Evolutionary conservation across 2,888 invertebrate genomes (phyloP), one percentile per base, ranked within the genome.

Genomic region (Atrina japonica): DNA sequence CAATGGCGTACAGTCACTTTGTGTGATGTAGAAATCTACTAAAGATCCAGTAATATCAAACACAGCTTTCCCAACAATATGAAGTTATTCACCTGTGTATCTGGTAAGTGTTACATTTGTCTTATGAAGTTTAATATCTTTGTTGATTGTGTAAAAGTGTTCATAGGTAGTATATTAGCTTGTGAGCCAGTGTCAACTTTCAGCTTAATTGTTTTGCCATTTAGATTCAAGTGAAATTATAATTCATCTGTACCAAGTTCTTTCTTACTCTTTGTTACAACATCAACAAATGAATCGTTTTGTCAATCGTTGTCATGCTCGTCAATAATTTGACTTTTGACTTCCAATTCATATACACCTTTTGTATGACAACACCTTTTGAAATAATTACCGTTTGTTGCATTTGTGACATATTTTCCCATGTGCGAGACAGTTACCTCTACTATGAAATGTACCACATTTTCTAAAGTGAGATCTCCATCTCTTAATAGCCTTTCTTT

Each of bases 391-490:
- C n/a, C 16, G 16, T 16, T 35, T 18, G 6, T 63, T 29, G 35
- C 63, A 63, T 7, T 35, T 47, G 3, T 35, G 16, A 50, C 35
- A 63, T 40, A 14, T 27, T 30, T 63, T 52, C 7, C 63, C 52
- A 21, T 18, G 50, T n/a, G 52, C 52, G 30, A 50, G 63, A 52
- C 52, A 52, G 3, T 63, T 50, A 2, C 21, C 16, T 14, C 23
- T 50, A 23, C 14, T 14, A 25, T 63, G 63, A 35, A 9, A 50
- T 23, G n/a, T 47, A 14, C 63, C 63, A 50, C 52, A 63, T 16
- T 63, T 63, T 1, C 63, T 30, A 23, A 30, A 40, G 9, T 23
- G 5, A 27, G 14, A 1, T 25, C 29, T n/a, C 29, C 52, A 16
- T 52, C 52, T 2, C 52, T 21, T 25, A 52, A 16, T 11, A 52